Base-by-base conservation (phyloP, 1,140 invertebrate genomes). In the Stegodyphus dumicola region DNA sequence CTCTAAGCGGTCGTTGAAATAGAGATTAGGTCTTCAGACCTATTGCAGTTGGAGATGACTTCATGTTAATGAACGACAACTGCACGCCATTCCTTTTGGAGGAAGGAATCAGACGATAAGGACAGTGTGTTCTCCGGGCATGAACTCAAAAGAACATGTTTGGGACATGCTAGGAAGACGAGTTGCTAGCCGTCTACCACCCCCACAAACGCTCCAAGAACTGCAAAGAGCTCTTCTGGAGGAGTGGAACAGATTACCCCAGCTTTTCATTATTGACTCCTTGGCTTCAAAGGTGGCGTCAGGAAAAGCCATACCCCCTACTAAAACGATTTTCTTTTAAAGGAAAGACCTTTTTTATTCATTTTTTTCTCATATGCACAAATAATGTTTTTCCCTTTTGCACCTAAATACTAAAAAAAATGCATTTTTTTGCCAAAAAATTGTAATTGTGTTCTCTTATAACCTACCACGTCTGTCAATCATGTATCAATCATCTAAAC, bases 101-200 rank as follows among this genome's bases (percentile, higher is more conserved):
- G 9, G 75, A 84, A 9, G 73, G 60, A 17, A 86, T 90, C 86
- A 81, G 84, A 65, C 69, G 76, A 56, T 87, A 90, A 87, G 90
- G 88, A 90, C 90, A 89, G 89, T 89, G 60, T 73, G 87, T 77
- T 89, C 87, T 80, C 89, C 91, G 7, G 90, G 90, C 88, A 85
- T 91, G 7, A 91, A 91, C 87, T 88, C 89, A n/a, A 90, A 90
- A 10, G 88, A 90, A 85, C 89, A 90, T 87, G 10, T 90, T 18
- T 91, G 89, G 89, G 89, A 90, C 78, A 73, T 88, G 1, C 48
- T 73, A 73, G 70, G 70, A 1, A 52, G 70, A 73, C 5, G 70
- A 52, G 7, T 73, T 73, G 9, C 70, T 73, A 17, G 70, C 13
- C 70, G 48, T 2, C n/a, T 73, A 33, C 17, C 70, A 73, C 70